Percentiles rank a stretch among this genome's conserved stretches.
Evolutionary conservation across 2,113 vertebrate species (phyloP).

Genomic region (Solenodon paradoxus): DNA sequence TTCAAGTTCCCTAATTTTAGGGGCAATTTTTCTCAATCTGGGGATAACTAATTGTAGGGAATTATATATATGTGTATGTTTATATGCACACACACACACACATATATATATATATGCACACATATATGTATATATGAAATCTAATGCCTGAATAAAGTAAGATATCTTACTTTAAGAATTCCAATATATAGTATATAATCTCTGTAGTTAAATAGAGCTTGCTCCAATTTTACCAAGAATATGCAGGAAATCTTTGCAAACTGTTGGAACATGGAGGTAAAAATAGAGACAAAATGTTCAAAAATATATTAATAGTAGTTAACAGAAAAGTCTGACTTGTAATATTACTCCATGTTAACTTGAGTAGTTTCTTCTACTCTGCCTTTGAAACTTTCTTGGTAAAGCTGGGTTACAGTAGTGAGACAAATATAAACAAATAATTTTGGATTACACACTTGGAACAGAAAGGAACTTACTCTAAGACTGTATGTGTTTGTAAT

Average conservation of each 20-base stretch:
- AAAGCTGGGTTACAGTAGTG: not conserved
- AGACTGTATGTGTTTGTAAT: not conserved
- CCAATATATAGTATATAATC: not conserved
- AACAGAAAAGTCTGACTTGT: not conserved
- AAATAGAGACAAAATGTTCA: constrained; percentile 15
- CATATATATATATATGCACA: not conserved
- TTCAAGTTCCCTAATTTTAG: not conserved
- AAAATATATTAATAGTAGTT: constrained; percentile 27
- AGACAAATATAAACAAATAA: not conserved
- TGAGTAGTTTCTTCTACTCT: not conserved
- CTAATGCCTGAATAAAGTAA: not conserved
- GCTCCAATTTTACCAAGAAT: not conserved
- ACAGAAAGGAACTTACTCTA: not conserved
- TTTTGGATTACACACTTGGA: not conserved
- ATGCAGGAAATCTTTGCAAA: not conserved
- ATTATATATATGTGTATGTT: not conserved
- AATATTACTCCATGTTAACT: not conserved
- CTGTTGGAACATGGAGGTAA: not conserved
- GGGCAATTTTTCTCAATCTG: not conserved
- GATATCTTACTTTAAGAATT: not conserved
- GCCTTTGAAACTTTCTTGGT: not conserved
- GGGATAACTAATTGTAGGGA: not conserved
- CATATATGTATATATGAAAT: not conserved
- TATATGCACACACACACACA: not conserved
- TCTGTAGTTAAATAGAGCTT: not conserved